phyloP scores from a whole-genome alignment of 2,888 invertebrate species.

The Lomographa bimaculata region DNA sequence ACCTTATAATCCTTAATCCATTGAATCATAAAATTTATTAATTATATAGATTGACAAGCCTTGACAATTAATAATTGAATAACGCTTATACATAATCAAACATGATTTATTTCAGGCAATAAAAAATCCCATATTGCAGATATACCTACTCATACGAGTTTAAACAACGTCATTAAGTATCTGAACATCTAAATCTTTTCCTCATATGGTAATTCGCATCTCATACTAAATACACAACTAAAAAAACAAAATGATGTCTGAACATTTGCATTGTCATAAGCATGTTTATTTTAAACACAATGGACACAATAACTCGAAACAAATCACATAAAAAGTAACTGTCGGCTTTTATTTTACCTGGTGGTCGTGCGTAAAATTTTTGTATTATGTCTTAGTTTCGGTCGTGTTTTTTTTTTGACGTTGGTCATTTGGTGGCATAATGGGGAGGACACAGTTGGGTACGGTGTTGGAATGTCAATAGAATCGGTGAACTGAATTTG shows the following conservation, averaged over 20 bases:
- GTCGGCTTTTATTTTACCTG: slow-evolving; percentile 24
- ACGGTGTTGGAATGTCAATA: slow-evolving; percentile 35
- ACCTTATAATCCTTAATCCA: too few species aligned
- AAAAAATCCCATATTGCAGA: too few species aligned
- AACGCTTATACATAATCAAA: too few species aligned
- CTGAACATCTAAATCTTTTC: too few species aligned
- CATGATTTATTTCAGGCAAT: too few species aligned
- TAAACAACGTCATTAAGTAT: too few species aligned
- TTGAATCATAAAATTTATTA: too few species aligned
- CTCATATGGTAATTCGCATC: slow-evolving; percentile 13
- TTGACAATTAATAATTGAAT: too few species aligned
- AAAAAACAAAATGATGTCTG: slow-evolving; percentile 12
- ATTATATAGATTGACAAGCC: too few species aligned
- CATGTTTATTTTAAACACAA: slow-evolving; percentile 30
- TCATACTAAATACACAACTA: slow-evolving; percentile 9
- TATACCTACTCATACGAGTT: too few species aligned
- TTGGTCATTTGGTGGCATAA: slow-evolving; percentile 39
- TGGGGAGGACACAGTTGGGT: slow-evolving; percentile 38
- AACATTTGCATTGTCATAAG: slow-evolving; percentile 26
- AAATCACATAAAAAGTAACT: slow-evolving; percentile 25
- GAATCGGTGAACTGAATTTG: slow-evolving; percentile 47
- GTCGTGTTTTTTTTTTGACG: slow-evolving; percentile 35
- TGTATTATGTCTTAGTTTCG: slow-evolving; percentile 56
- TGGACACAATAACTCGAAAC: slow-evolving; percentile 28
- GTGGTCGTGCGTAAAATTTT: slow-evolving; percentile 30